A percentile compares a stretch with the other conserved stretches of the same genome.
Conservation (phyloP, 2,113 vertebrate genomes). For the Laticauda colubrina region DNA sequence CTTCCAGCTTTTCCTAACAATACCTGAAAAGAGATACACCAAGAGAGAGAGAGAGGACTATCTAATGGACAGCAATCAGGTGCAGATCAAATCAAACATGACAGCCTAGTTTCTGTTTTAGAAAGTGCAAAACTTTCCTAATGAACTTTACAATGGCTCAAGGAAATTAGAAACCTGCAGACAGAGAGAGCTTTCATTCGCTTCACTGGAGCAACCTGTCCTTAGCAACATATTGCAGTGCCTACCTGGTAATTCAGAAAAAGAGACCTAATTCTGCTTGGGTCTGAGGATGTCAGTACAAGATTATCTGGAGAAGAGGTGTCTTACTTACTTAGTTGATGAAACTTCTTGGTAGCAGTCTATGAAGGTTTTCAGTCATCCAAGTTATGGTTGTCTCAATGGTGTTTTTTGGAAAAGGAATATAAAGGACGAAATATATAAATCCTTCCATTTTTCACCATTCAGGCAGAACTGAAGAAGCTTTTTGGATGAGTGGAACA, state of each 20-base stretch:
- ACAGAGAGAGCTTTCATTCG: not conserved
- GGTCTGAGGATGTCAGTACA: not conserved
- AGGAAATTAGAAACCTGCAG: constrained; percentile 50
- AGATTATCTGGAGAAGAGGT: constrained; percentile 5
- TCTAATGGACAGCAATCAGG: constrained; percentile 25
- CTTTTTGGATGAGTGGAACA: too few relatives aligned
- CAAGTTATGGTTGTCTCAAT: too few relatives aligned
- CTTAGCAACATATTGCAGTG: not conserved
- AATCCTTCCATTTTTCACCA: too few relatives aligned
- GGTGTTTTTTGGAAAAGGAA: too few relatives aligned
- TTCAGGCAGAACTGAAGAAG: too few relatives aligned
- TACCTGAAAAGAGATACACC: constrained; percentile 14
- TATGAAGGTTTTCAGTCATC: too few relatives aligned
- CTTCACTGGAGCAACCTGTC: not conserved
- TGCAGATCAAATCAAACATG: constrained; percentile 31
- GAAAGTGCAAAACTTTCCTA: constrained; percentile 48
- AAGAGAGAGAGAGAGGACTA: not conserved
- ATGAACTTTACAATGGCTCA: constrained; percentile 26
- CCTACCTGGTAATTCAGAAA: not conserved
- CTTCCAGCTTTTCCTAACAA: not conserved
- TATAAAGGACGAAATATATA: too few relatives aligned
- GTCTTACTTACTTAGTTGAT: too few relatives aligned
- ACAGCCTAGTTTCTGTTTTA: constrained; percentile 24
- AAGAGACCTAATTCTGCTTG: constrained; percentile 2
- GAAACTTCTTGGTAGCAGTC: too few relatives aligned